Conservation (phyloP, 2,113 vertebrate species). For the Caretta caretta region DNA sequence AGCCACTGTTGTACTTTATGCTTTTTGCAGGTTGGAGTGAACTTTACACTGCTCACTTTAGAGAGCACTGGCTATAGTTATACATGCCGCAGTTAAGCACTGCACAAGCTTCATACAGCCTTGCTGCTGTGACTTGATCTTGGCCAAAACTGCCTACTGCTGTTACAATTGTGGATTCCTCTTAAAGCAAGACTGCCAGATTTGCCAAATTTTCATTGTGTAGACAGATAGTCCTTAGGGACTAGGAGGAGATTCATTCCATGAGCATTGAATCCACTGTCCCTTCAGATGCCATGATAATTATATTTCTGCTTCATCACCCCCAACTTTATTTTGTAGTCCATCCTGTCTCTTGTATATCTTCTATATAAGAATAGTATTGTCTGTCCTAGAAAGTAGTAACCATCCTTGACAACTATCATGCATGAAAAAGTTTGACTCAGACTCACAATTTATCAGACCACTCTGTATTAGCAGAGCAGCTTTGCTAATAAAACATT, state of each 20-base stretch:
- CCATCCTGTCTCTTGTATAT: not conserved
- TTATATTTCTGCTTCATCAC: not conserved
- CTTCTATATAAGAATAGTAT: not conserved
- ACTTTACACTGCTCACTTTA: rapidly evolving
- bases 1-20: not conserved
- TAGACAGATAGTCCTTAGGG: not conserved
- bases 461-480: too few relatives aligned
- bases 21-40: rapidly evolving
- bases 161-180: not conserved
- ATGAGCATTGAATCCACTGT: rapidly evolving
- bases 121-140: not conserved
- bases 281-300: not conserved
- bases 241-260: not conserved
- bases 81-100: not conserved
- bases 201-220: not conserved
- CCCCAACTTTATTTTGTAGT: not conserved
- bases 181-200: not conserved
- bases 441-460: too few relatives aligned
- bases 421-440: too few relatives aligned
- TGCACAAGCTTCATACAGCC: not conserved
- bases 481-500: too few relatives aligned
- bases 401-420: not conserved
- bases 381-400: rapidly evolving
- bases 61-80: not conserved
- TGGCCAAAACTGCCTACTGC: not conserved